Percentiles rank a stretch among this genome's conserved stretches.
Evolutionary conservation across 1,140 invertebrate species (phyloP).

Genomic region (Cheumatopsyche charites): DNA sequence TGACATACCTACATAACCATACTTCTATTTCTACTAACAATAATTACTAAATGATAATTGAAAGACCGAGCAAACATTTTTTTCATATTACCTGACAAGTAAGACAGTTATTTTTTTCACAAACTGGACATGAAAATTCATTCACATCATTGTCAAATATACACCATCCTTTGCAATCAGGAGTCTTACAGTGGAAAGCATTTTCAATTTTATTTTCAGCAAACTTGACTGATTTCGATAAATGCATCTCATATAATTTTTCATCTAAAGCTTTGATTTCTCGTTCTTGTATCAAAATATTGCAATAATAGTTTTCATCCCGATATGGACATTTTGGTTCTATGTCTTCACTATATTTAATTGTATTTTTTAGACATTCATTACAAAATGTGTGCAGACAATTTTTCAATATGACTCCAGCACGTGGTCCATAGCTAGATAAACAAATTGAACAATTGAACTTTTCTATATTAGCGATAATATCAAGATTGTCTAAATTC

Average conservation of each 20-base stretch:
- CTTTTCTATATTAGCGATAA: slow-evolving; percentile 73
- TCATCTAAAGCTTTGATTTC: slow-evolving; percentile 82
- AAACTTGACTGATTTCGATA: slow-evolving; percentile 81
- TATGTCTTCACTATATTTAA: slow-evolving; percentile 78
- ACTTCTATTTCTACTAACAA: too few relatives aligned
- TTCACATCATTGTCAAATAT: slow-evolving; percentile 89
- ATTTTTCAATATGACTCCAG: slow-evolving; percentile 82
- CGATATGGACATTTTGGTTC: slow-evolving; percentile 79
- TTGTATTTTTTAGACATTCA: slow-evolving; percentile 76
- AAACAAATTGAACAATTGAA: slow-evolving; percentile 90
- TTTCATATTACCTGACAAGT: slow-evolving; percentile 77
- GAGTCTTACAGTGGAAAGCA: slow-evolving; percentile 90
- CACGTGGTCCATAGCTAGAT: slow-evolving; percentile 65
- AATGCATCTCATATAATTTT: slow-evolving; percentile 77
- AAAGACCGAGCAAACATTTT: too few relatives aligned
- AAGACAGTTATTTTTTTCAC: slow-evolving; percentile 81
- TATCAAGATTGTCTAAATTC: slow-evolving; percentile 70
- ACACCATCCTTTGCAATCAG: slow-evolving; percentile 89
- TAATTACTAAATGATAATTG: too few relatives aligned
- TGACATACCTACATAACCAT: too few relatives aligned
- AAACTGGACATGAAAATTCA: slow-evolving; percentile 85
- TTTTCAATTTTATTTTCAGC: slow-evolving; percentile 84
- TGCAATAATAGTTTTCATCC: slow-evolving; percentile 77
- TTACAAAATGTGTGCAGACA: slow-evolving; percentile 89
- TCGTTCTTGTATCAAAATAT: slow-evolving; percentile 78